phyloP scores from a whole-genome alignment of 1,140 invertebrate genomes.

The Bombus polaris region DNA sequence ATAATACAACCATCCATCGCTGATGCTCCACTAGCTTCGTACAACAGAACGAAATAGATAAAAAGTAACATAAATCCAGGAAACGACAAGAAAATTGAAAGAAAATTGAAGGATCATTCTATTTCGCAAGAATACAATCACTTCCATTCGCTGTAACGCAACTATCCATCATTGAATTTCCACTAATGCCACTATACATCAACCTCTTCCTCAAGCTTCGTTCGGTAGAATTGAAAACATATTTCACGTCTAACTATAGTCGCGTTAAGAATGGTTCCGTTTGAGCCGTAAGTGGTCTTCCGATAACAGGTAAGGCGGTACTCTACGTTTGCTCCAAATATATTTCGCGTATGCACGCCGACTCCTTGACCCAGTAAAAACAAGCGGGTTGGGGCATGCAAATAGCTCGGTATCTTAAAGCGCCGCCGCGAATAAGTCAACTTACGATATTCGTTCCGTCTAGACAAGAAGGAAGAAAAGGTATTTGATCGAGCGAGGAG shows the following conservation, averaged over 20 bases:
- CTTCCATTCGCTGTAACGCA: background rate
- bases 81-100: background rate
- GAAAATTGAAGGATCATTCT: background rate
- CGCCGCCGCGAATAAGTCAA: background rate
- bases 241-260: constrained; percentile 15
- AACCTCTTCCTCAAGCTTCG: background rate
- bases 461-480: constrained; percentile 66
- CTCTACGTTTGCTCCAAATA: constrained; percentile 9
- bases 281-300: background rate
- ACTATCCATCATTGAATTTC: background rate
- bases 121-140: background rate
- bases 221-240: background rate
- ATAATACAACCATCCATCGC: background rate
- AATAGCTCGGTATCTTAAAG: background rate
- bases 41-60: background rate
- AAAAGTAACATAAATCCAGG: background rate
- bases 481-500: constrained; percentile 50
- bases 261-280: background rate
- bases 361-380: constrained; percentile 41
- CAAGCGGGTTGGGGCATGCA: background rate
- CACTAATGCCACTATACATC: background rate
- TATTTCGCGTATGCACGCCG: background rate
- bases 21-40: background rate
- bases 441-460: constrained; percentile 21
- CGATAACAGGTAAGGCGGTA: background rate